Evolutionary conservation across 2,113 vertebrate genomes (phyloP).

Genomic region (Sphaerodactylus townsendi): DNA sequence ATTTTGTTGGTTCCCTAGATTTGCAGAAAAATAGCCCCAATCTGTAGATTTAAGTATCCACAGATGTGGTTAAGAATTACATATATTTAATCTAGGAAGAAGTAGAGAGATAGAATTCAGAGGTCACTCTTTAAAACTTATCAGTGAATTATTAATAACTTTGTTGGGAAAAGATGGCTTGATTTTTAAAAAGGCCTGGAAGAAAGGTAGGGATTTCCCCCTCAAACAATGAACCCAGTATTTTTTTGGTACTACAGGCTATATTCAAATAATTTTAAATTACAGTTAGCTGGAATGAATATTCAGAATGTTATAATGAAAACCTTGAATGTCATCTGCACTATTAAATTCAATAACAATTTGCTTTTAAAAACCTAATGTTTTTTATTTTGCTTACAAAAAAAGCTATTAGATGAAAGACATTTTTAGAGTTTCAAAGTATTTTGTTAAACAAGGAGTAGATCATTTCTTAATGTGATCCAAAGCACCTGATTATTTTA

Average conservation of each 20-base stretch:
- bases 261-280: too few relatives aligned
- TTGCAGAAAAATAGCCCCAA: too few relatives aligned
- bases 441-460: too few relatives aligned
- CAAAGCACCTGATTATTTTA: background rate
- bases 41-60: too few relatives aligned
- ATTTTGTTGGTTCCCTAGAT: too few relatives aligned
- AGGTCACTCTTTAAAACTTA: background rate
- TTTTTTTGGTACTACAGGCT: background rate
- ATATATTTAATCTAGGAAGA: slow-evolving; percentile 7
- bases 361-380: background rate
- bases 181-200: background rate
- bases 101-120: slow-evolving; percentile 15
- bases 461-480: background rate
- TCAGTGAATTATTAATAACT: background rate
- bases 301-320: background rate
- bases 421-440: too few relatives aligned
- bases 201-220: background rate
- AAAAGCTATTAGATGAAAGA: too few relatives aligned
- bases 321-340: background rate
- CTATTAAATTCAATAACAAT: background rate
- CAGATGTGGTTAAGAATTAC: too few relatives aligned
- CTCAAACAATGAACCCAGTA: background rate
- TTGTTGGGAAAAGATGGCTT: background rate
- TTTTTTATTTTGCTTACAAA: background rate
- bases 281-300: background rate